Evolutionary conservation across 1,140 invertebrate genomes (phyloP), one percentile per base, ranked within the genome.

Genomic region (Drosophila elegans): DNA sequence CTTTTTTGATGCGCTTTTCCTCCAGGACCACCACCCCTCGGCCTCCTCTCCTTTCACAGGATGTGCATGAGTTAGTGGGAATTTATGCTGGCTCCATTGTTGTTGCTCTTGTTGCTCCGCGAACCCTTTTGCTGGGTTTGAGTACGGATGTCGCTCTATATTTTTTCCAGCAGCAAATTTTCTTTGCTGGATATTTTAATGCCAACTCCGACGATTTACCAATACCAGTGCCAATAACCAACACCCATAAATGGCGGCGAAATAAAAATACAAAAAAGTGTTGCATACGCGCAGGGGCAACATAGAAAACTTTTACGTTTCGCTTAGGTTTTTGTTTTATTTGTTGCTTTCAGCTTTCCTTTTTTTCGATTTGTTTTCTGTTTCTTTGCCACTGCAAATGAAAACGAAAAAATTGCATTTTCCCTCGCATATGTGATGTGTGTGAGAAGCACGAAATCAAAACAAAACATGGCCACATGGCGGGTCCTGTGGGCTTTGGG

Each of bases 351-450:
- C 36, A 68, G 49, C n/a, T 55, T 74, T 64, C 48, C 44, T 36
- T 73, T 12, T 44, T 12, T 13, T 21, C 12, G 10, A 21, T 52
- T 57, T 54, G 27, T 13, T 29, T 41, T 54, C 36, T 32, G 21
- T 42, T 27, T 39, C 59, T 64, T 29, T 63, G 59, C 41, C 41
- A 42, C 61, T 48, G 60, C 75, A 88, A 88, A 86, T 86, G 83
- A 88, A 88, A 86, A 86, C 84, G 79, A 88, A 88, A 85, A 88
- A 88, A 88, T 88, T 88, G 82, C 80, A 88, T 83, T 88, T 73
- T 52, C 48, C 52, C 63, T 46, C 60, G 36, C 62, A 27, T 29
- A 16, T 48, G 11, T 32, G 34, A 49, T 54, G 39, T 42, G 77
- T 59, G 64, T 55, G 62, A 66, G 73, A 82, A 74, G 64, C 39